Percentiles rank a stretch among this genome's conserved stretches.
Conservation (phyloP, 2,888 invertebrate species). For the Xestoiulus laeticollis region DNA sequence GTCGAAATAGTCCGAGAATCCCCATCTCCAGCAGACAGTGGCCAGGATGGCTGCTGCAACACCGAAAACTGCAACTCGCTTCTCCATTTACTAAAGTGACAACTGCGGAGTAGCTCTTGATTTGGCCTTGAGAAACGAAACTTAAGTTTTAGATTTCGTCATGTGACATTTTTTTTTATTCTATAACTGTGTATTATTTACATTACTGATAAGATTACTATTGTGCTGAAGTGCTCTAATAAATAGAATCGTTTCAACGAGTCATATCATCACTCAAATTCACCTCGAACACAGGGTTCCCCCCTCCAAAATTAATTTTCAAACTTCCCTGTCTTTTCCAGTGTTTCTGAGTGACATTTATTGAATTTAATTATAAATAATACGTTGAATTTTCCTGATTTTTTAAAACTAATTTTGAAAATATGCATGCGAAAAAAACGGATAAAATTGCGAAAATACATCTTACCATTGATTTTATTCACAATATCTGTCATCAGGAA, state of each 20-base stretch:
- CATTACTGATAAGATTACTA: no score
- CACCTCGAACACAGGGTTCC: no score
- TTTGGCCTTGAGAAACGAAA: neutral
- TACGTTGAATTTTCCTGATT: no score
- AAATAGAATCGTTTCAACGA: no score
- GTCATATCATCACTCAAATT: no score
- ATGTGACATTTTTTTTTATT: neutral
- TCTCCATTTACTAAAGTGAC: neutral
- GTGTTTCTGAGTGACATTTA: no score
- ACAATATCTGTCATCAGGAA: slow-evolving; percentile 37
- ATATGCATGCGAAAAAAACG: neutral
- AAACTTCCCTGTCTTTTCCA: no score
- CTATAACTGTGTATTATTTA: neutral
- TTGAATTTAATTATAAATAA: no score
- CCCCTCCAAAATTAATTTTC: no score
- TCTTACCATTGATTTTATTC: slow-evolving; percentile 33
- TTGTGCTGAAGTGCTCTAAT: neutral
- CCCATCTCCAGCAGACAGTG: neutral
- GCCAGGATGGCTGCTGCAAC: neutral
- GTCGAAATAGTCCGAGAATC: neutral
- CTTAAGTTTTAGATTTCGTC: neutral
- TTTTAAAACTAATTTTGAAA: no score
- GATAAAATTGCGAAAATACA: neutral
- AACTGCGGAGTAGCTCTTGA: neutral
- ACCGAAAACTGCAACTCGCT: neutral